Evolutionary conservation across 30 jellyfish, hydroid and myxozoan species (phyloP).

Genomic region (Chironex yamaguchii): DNA sequence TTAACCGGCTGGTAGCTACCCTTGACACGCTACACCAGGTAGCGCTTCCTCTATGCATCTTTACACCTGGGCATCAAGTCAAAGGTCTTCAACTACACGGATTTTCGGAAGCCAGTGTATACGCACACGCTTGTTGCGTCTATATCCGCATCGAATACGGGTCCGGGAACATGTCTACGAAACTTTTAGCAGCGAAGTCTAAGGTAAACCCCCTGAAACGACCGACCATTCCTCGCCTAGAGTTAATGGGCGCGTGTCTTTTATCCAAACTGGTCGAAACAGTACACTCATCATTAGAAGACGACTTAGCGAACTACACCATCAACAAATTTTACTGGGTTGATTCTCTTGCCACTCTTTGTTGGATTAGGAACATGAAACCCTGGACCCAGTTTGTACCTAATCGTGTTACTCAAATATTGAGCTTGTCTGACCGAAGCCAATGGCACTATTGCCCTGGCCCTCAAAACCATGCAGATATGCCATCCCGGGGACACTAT

Average conservation of each 20-base stretch:
- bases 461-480: conserved; percentile 25
- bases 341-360: conserved; percentile 23
- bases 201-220: conserved; percentile 65
- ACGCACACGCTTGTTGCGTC: conserved; percentile 58
- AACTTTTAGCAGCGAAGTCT: conserved; percentile 65
- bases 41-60: neutral
- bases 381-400: conserved; percentile 51
- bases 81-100: conserved; percentile 52
- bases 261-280: conserved; percentile 32
- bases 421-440: neutral
- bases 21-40: neutral
- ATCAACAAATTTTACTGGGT: conserved; percentile 28
- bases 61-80: neutral
- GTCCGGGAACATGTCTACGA: conserved; percentile 46
- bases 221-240: conserved; percentile 62
- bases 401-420: conserved; percentile 2
- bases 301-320: neutral
- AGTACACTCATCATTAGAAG: neutral
- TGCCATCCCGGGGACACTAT: conserved; percentile 12
- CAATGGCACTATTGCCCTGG: conserved; percentile 44
- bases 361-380: conserved; percentile 39
- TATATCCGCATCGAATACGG: conserved; percentile 44
- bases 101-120: conserved; percentile 77
- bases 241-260: conserved; percentile 34
- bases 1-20: neutral